Evolutionary conservation across 2,888 invertebrate species (phyloP).

Genomic region (Deilephila porcellus): DNA sequence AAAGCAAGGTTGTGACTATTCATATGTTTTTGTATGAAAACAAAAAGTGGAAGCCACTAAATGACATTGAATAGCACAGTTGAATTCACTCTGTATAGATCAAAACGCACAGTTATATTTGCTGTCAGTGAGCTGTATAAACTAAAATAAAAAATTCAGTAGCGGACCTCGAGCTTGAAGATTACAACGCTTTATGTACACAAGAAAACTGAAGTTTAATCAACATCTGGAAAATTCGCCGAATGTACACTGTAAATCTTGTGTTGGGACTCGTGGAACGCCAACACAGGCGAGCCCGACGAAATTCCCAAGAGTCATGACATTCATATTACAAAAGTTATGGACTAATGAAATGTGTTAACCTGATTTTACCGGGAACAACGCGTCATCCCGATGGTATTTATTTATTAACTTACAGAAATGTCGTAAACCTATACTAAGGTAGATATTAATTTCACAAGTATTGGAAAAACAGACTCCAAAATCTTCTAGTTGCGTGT

Average conservation of each 20-base stretch:
- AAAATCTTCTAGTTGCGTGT: too few species aligned
- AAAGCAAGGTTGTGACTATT: slow-evolving; percentile 17
- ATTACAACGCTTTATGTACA: slow-evolving; percentile 30
- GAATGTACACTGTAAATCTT: slow-evolving; percentile 27
- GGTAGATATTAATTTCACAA: too few species aligned
- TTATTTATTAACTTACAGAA: background rate
- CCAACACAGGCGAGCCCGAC: slow-evolving; percentile 1
- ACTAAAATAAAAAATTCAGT: slow-evolving; percentile 29
- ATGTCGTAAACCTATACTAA: background rate
- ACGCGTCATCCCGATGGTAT: slow-evolving; percentile 36
- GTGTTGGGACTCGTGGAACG: slow-evolving; percentile 23
- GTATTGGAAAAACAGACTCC: too few species aligned
- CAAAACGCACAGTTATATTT: background rate
- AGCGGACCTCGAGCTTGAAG: slow-evolving; percentile 9
- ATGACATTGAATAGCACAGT: slow-evolving; percentile 2
- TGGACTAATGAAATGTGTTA: slow-evolving; percentile 54
- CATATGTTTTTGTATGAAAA: slow-evolving; percentile 3
- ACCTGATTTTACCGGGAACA: slow-evolving; percentile 53
- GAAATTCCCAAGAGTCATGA: slow-evolving; percentile 44
- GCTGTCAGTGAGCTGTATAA: slow-evolving; percentile 28
- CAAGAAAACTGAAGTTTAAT: slow-evolving; percentile 34
- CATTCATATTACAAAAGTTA: slow-evolving; percentile 61
- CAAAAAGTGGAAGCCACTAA: background rate
- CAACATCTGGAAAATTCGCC: slow-evolving; percentile 32
- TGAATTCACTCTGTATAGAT: background rate